A percentile compares a stretch with the other conserved stretches of the same genome.
Conservation (phyloP, 2,113 vertebrate species). For the Mirza zaza region DNA sequence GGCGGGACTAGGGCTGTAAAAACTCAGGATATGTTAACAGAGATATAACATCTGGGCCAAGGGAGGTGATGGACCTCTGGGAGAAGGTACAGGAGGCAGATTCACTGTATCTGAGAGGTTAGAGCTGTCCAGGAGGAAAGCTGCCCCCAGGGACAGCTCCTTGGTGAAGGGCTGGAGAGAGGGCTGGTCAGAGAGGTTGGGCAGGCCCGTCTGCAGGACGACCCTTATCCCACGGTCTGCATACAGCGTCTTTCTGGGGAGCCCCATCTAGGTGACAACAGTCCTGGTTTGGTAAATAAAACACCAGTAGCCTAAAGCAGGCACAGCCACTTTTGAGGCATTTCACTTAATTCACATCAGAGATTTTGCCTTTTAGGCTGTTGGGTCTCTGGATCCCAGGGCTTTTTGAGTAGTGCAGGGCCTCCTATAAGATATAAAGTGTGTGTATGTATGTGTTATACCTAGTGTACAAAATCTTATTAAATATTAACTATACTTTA, state of each 20-base stretch:
- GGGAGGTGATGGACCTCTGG: not conserved
- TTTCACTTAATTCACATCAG: not conserved
- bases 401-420: not conserved
- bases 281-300: not conserved
- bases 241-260: not conserved
- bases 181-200: not conserved
- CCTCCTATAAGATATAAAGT: not conserved
- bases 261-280: not conserved
- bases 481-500: not conserved
- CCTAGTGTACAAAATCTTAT: not conserved
- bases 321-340: not conserved
- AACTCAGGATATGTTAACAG: not conserved
- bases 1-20: not conserved
- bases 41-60: not conserved
- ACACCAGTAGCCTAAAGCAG: not conserved
- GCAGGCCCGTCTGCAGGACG: fast-evolving
- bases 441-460: no score
- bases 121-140: not conserved
- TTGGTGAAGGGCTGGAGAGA: not conserved
- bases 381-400: not conserved
- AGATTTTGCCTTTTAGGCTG: not conserved
- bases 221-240: not conserved
- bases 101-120: not conserved
- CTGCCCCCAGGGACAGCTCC: not conserved
- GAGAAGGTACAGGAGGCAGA: not conserved